These are phyloP conservation scores for Drosophila rufa DNA, from an alignment of 1,140 invertebrate species.

Conservation along the genomic window DNA sequence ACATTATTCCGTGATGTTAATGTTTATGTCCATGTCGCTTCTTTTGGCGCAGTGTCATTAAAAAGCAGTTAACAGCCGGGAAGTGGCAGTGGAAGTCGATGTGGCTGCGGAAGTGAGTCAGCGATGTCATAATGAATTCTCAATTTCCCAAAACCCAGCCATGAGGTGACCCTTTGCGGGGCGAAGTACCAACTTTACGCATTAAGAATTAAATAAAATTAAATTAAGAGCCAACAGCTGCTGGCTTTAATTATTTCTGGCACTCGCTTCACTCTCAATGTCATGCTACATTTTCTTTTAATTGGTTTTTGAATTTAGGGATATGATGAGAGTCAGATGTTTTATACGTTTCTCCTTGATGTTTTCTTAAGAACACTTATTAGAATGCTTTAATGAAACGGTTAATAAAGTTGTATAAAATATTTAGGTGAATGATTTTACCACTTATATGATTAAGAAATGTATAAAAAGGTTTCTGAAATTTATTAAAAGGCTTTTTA, in stretches of 20 bases:
- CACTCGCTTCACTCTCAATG: neutral
- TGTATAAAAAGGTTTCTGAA: too few relatives aligned
- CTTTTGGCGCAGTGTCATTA: constrained; percentile 58
- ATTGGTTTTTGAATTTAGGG: neutral
- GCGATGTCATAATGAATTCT: constrained; percentile 33
- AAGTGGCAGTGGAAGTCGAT: constrained; percentile 26
- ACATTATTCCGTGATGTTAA: constrained; percentile 26
- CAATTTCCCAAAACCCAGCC: constrained; percentile 11
- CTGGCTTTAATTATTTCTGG: neutral
- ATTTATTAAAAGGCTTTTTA: too few relatives aligned
- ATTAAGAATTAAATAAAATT: constrained; percentile 13
- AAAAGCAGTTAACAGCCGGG: constrained; percentile 56
- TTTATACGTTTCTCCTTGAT: too few relatives aligned
- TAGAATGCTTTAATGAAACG: too few relatives aligned
- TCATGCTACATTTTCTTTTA: neutral
- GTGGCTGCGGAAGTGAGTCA: constrained; percentile 23
- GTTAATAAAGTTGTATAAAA: too few relatives aligned
- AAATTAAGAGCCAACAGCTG: neutral
- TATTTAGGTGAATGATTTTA: too few relatives aligned
- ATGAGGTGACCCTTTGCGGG: too few relatives aligned
- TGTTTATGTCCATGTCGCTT: constrained; percentile 30
- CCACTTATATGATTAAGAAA: too few relatives aligned
- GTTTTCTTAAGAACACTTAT: too few relatives aligned
- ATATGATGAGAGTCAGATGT: neutral
- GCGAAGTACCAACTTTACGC: neutral